Base-by-base conservation (phyloP, 2,797 vertebrate genomes). In the Paratrypauchen microcephalus region DNA sequence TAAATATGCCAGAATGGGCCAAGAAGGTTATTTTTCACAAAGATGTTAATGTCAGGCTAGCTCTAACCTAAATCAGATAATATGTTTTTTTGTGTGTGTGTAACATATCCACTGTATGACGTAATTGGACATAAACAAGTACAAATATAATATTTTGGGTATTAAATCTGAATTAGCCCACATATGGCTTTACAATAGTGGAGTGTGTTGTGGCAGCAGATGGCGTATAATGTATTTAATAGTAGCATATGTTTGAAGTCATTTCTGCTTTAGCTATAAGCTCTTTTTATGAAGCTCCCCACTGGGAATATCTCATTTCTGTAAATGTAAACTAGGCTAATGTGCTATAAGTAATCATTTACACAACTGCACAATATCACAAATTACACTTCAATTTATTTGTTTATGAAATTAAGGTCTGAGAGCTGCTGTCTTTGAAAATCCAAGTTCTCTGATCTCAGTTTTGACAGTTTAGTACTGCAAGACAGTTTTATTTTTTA, bases 171-270 rank as follows among this genome's bases (percentile, higher is more conserved):
- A 86, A 82, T 78, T 73, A 76, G 74, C 65, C 28, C 74, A 69
- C 73, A 86, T 82, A 72, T 85, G 71, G 69, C 74, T 85, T 72
- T 62, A 62, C 58, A 76, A 58, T 70, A 68, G 77, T 73, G 62
- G 74, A 62, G 73, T 74, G 65, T 79, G 45, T 23, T 72, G 55
- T 75, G 55, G 66, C 68, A 86, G 70, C 82, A 90, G 83, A 87
- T 87, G 82, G 76, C 75, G 78, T 72, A 66, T 75, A 62, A 59
- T 74, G 48, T 26, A 23, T 66, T 65, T 71, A 81, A 76, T 77
- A 69, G 69, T 66, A 82, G 65, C 81, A 79, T 85, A 68, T 81
- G 79, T 72, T 73, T 64, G 66, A 30, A 77, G 79, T 75, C 68
- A 15, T 52, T 78, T 74, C 71, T 61, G 62, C 75, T 81, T 80